Conservation (phyloP, 2,888 invertebrate species). For the Fragum fragum region DNA sequence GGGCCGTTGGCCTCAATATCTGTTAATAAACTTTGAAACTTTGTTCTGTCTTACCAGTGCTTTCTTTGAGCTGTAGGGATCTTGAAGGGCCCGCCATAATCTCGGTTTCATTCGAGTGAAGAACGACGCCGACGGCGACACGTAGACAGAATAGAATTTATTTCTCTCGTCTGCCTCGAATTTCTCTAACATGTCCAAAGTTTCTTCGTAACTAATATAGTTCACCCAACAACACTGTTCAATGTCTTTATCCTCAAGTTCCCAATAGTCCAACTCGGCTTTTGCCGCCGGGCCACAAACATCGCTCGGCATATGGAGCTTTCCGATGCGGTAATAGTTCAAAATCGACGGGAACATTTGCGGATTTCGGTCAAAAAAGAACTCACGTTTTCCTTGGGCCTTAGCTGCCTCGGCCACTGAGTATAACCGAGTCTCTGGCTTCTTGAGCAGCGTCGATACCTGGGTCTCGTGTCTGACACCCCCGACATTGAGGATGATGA, state of each 20-base stretch:
- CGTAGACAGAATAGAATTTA: slow-evolving; percentile 64
- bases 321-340: slow-evolving; percentile 74
- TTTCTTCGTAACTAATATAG: slow-evolving; percentile 76
- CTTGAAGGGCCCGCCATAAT: slow-evolving; percentile 73
- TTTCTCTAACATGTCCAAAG: slow-evolving; percentile 69
- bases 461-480: slow-evolving; percentile 71
- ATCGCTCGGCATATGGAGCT: slow-evolving; percentile 73
- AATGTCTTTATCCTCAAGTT: slow-evolving; percentile 78
- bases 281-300: slow-evolving; percentile 74
- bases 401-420: slow-evolving; percentile 69
- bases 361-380: slow-evolving; percentile 74
- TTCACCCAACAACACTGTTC: slow-evolving; percentile 81
- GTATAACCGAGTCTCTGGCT: slow-evolving; percentile 65
- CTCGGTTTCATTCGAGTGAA: slow-evolving; percentile 64
- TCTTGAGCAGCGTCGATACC: slow-evolving; percentile 68
- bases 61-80: slow-evolving; percentile 69
- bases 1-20: no score
- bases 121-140: slow-evolving; percentile 58
- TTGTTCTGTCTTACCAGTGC: slow-evolving; percentile 78
- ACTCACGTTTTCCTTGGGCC: slow-evolving; percentile 71
- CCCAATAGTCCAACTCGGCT: slow-evolving; percentile 80
- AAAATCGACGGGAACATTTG: slow-evolving; percentile 74
- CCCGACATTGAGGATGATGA: slow-evolving; percentile 70
- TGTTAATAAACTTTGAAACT: no score
- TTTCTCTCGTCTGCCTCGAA: slow-evolving; percentile 73